Conservation (phyloP, 1,140 invertebrate species). For the Philotrypesis tridentata region DNA sequence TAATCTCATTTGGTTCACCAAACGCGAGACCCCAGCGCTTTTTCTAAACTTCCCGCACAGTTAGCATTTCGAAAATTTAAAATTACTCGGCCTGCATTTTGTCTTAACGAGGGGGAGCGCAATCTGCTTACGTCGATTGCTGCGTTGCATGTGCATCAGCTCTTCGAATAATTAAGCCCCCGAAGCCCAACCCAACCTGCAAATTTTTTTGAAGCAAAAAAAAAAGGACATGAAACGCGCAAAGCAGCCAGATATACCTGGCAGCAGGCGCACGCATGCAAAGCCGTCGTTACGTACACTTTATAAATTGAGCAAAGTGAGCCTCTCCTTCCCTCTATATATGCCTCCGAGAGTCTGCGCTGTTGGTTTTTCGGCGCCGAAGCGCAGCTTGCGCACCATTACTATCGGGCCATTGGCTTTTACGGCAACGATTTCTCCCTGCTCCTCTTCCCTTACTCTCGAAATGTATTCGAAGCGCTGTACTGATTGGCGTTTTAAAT, state of each 20-base stretch:
- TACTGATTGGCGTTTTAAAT: conserved; percentile 70
- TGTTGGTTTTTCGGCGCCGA: conserved; percentile 29
- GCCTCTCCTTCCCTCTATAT: not conserved
- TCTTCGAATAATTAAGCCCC: conserved; percentile 1
- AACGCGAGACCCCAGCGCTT: not conserved
- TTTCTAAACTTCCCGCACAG: not conserved
- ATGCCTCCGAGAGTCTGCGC: not conserved
- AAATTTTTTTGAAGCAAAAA: not conserved
- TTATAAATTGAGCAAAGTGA: conserved; percentile 28
- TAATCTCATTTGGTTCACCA: not conserved
- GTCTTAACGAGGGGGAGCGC: not conserved
- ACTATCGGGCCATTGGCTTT: conserved; percentile 67
- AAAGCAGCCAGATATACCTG: not conserved
- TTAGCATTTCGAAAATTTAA: not conserved
- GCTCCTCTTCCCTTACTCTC: not conserved
- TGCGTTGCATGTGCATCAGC: not conserved
- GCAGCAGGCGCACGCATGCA: conserved; percentile 3
- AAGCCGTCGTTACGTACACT: conserved; percentile 12
- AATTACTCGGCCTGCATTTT: not conserved
- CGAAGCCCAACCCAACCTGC: not conserved
- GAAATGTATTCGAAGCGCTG: conserved; percentile 62
- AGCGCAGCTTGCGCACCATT: conserved; percentile 54
- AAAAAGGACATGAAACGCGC: not conserved
- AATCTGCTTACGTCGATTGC: not conserved
- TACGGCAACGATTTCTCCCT: conserved; percentile 60